phyloP scores from a whole-genome alignment of 2,113 vertebrate species.

The Pogonocichla stellata region DNA sequence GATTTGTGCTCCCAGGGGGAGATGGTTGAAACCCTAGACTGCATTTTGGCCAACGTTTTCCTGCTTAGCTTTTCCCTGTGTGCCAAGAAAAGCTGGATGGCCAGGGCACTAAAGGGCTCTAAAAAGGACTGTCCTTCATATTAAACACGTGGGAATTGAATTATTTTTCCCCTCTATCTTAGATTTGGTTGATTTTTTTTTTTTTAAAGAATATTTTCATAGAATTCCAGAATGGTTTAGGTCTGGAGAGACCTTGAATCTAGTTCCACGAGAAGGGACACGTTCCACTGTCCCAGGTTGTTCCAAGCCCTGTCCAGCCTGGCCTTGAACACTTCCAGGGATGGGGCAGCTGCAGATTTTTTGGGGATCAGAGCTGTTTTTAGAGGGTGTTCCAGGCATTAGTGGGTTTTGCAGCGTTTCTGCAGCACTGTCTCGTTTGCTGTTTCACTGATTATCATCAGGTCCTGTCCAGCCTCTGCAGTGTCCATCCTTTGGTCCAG shows the following conservation, averaged over 20 bases:
- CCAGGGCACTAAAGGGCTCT: background rate
- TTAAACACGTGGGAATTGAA: background rate
- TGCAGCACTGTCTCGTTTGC: background rate
- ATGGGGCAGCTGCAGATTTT: background rate
- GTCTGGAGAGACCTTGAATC: background rate
- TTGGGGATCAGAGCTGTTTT: background rate
- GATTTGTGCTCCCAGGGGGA: background rate
- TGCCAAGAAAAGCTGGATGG: background rate
- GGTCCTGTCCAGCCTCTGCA: rapidly evolving
- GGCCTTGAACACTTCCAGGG: background rate
- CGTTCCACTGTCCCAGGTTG: rapidly evolving
- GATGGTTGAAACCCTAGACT: background rate
- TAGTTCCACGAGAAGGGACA: background rate
- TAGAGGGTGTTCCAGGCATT: background rate
- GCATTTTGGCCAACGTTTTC: background rate
- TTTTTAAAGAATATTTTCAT: background rate
- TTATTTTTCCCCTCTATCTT: background rate
- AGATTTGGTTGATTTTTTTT: background rate
- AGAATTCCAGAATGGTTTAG: background rate
- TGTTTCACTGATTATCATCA: background rate
- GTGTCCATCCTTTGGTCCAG: background rate
- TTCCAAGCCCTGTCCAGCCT: background rate
- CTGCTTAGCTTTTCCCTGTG: background rate
- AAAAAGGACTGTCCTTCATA: background rate
- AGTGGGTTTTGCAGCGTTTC: background rate